These are phyloP conservation scores for Podotricha telesiphe DNA, from an alignment of 2,888 invertebrate genomes.

Conservation along the genomic window DNA sequence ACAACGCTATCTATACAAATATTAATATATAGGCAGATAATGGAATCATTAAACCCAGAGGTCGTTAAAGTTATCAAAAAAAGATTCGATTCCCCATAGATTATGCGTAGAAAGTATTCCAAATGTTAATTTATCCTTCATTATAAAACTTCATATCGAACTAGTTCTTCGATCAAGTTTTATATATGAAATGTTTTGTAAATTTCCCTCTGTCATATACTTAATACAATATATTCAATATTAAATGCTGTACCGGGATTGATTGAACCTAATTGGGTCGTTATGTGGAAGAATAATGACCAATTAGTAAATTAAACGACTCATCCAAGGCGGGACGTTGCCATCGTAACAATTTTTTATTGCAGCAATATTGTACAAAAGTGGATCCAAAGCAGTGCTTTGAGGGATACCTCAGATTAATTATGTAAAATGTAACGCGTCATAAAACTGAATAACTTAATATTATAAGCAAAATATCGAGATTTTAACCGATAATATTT, in stretches of 20 bases:
- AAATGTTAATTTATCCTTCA: conserved; percentile 54
- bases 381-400: conserved; percentile 41
- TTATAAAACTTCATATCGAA: conserved; percentile 56
- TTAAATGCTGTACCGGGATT: conserved; percentile 71
- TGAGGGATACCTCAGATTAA: conserved; percentile 35
- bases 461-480: background rate
- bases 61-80: conserved; percentile 35
- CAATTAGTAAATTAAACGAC: conserved; percentile 77
- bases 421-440: background rate
- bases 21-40: conserved; percentile 26
- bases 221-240: conserved; percentile 52
- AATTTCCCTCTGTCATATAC: conserved; percentile 67
- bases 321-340: conserved; percentile 60
- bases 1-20: conserved; percentile 9
- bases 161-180: conserved; percentile 55
- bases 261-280: conserved; percentile 78
- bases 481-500: too few relatives aligned
- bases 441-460: background rate
- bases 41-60: conserved; percentile 26
- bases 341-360: conserved; percentile 57
- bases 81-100: conserved; percentile 44
- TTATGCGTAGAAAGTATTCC: conserved; percentile 47
- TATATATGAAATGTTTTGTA: conserved; percentile 55
- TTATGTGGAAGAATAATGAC: conserved; percentile 73
- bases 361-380: conserved; percentile 42